Evolutionary conservation across 2,888 invertebrate genomes (phyloP).

Genomic region (Priocnemis perturbator): DNA sequence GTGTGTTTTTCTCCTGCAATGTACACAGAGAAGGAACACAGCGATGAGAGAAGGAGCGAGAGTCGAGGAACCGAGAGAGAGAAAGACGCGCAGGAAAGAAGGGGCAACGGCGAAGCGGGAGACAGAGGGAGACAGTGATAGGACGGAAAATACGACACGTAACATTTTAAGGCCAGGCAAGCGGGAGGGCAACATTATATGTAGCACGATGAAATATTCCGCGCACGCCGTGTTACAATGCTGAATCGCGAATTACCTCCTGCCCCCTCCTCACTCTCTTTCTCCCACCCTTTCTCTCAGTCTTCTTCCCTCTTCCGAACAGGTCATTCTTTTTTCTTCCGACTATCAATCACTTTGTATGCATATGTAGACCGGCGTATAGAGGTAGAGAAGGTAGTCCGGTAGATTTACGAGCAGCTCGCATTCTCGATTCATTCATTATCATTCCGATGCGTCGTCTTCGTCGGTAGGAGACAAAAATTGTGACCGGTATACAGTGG

Average conservation of each 20-base stretch:
- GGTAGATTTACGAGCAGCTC: conserved; percentile 17
- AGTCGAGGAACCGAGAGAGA: background rate
- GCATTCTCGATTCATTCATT: conserved; percentile 31
- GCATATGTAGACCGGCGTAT: background rate
- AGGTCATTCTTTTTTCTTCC: background rate
- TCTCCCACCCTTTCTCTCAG: background rate
- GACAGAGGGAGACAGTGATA: background rate
- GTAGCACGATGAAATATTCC: conserved; percentile 14
- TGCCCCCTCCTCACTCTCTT: background rate
- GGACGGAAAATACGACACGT: conserved; percentile 23
- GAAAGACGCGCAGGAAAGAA: background rate
- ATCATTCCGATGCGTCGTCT: conserved; percentile 24
- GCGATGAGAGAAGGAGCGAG: no score
- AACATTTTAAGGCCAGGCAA: conserved; percentile 37
- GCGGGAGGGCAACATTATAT: conserved; percentile 27
- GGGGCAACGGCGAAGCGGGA: conserved; percentile 1
- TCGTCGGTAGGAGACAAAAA: conserved; percentile 5
- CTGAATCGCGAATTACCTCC: conserved; percentile 18
- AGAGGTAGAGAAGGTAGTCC: background rate
- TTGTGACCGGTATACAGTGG: no score
- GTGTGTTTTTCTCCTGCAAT: conserved; percentile 34
- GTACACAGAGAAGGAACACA: background rate
- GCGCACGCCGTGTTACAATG: conserved; percentile 10
- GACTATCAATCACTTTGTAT: background rate
- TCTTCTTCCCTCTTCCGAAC: background rate